Evolutionary conservation across 2,888 invertebrate genomes (phyloP).

Genomic region (Bibio marci): DNA sequence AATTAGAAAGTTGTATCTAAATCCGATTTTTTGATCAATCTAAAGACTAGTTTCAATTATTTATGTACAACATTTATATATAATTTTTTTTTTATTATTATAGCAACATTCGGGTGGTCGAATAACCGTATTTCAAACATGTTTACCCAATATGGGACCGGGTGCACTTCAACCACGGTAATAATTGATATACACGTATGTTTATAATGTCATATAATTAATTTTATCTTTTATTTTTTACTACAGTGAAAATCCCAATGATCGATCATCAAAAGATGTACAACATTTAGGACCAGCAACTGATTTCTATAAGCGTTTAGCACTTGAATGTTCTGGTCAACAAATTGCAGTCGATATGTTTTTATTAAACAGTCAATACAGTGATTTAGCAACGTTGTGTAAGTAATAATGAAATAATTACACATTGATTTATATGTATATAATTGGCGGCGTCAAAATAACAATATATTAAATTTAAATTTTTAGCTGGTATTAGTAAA

Average conservation of each 20-base stretch:
- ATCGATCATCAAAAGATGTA: constrained; percentile 64
- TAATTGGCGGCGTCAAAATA: background rate
- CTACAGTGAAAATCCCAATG: constrained; percentile 67
- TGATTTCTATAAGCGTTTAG: constrained; percentile 93
- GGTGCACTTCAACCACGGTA: constrained; percentile 65
- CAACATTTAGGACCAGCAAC: constrained; percentile 84
- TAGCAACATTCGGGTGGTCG: constrained; percentile 84
- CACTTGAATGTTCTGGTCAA: constrained; percentile 90
- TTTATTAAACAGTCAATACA: constrained; percentile 79
- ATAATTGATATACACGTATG: background rate
- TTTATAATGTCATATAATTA: constrained; percentile 1
- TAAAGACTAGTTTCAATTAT: background rate
- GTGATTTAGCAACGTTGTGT: constrained; percentile 88
- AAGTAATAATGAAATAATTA: constrained; percentile 25
- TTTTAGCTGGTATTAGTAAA: constrained; percentile 71
- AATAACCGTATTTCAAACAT: constrained; percentile 84
- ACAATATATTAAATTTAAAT: constrained; percentile 6
- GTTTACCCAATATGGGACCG: constrained; percentile 73
- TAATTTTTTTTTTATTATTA: constrained; percentile 11
- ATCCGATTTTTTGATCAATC: background rate
- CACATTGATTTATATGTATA: background rate
- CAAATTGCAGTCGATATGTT: constrained; percentile 94
- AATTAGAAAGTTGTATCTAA: too few species aligned
- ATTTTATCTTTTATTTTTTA: constrained; percentile 8
- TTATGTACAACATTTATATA: too few species aligned